These are phyloP conservation scores for Notiomystis cincta DNA, from an alignment of 2,113 vertebrate species.

Conservation along the genomic window DNA sequence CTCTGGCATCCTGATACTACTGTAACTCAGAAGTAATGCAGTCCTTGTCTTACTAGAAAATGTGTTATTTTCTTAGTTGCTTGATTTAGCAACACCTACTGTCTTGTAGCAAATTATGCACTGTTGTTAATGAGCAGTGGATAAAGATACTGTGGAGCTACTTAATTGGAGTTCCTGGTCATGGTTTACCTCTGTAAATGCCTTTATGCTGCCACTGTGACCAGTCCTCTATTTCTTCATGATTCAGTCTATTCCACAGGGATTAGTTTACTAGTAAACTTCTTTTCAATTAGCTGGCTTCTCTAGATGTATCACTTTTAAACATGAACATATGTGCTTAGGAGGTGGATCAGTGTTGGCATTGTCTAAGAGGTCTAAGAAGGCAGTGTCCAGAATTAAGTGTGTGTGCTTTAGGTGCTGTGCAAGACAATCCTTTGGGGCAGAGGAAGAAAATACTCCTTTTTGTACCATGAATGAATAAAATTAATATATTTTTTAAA, in stretches of 20 bases:
- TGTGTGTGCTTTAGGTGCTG: not conserved
- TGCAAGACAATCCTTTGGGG: not conserved
- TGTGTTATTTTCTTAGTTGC: not conserved
- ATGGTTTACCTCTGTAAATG: not conserved
- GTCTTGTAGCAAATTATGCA: not conserved
- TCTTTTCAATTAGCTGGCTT: not conserved
- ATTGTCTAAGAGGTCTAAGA: not conserved
- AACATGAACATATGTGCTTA: not conserved
- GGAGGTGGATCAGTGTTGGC: not conserved
- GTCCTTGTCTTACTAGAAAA: not conserved
- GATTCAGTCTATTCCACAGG: not conserved
- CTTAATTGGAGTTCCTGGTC: not conserved
- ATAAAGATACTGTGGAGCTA: not conserved
- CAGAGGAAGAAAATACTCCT: not conserved
- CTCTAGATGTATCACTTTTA: not conserved
- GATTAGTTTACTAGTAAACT: not conserved
- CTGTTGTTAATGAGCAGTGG: not conserved
- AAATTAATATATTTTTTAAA: not conserved
- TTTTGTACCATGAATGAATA: constrained; percentile 2
- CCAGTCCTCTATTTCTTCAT: not conserved
- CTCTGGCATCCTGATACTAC: not conserved
- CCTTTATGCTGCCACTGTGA: not conserved
- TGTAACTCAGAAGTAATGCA: not conserved
- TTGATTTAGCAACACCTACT: not conserved
- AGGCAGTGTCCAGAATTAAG: not conserved